Percentiles rank a stretch among this genome's conserved stretches.
Evolutionary conservation across 2,888 invertebrate species (phyloP).

Genomic region (Leptothorax acervorum): DNA sequence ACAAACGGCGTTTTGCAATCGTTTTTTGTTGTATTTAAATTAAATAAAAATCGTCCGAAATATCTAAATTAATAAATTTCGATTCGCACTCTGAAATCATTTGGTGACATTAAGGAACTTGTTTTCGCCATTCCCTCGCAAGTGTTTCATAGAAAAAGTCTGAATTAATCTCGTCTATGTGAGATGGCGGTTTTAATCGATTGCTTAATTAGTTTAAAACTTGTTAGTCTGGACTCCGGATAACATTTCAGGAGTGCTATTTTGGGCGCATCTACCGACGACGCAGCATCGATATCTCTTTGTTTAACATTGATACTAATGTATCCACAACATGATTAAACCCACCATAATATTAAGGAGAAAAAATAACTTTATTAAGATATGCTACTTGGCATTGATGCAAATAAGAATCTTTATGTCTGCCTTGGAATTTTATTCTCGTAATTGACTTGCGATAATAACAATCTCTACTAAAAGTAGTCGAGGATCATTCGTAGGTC

Average conservation of each 20-base stretch:
- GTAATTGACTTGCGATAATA: conserved; percentile 11
- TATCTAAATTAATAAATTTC: background rate
- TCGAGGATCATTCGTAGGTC: background rate
- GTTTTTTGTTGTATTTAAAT: background rate
- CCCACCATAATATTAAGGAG: background rate
- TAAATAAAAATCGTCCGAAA: background rate
- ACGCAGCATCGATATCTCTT: background rate
- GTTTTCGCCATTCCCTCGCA: background rate
- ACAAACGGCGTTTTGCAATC: background rate
- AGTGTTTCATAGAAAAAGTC: background rate
- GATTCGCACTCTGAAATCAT: background rate
- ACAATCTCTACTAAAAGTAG: background rate
- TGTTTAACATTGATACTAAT: background rate
- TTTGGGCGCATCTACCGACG: background rate
- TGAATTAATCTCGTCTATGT: background rate
- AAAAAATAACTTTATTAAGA: background rate
- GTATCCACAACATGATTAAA: background rate
- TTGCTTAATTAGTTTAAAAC: background rate
- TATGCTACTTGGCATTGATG: conserved; percentile 1
- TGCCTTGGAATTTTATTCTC: conserved; percentile 8
- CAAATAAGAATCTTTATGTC: background rate
- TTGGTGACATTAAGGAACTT: background rate
- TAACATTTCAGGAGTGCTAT: background rate
- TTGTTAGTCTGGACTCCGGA: background rate
- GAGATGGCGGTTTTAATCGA: background rate